Percentiles rank a stretch among this genome's conserved stretches.
phyloP scores from a whole-genome alignment of 2,797 vertebrate species.

The Novumbra hubbsi region DNA sequence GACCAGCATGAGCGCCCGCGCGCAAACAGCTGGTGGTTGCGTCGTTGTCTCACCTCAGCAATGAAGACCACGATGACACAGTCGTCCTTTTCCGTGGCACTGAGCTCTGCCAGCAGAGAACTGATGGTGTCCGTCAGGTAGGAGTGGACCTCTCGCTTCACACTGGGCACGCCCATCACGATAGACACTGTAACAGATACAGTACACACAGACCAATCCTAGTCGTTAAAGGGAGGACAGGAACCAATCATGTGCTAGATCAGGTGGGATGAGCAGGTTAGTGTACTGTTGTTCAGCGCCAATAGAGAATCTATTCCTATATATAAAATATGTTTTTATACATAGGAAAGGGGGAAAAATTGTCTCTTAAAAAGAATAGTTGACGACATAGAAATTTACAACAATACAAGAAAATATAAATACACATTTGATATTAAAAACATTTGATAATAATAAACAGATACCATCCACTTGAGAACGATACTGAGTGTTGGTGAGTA shows the following conservation, averaged over 20 bases:
- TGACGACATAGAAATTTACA: not conserved
- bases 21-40: not conserved
- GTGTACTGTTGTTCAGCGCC: not conserved
- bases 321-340: not conserved
- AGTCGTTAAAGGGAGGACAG: not conserved
- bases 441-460: too few relatives aligned
- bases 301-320: too few relatives aligned
- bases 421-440: too few relatives aligned
- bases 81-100: conserved; percentile 89
- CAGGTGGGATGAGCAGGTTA: not conserved
- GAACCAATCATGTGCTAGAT: not conserved
- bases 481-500: not conserved
- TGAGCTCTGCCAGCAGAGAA: conserved; percentile 94
- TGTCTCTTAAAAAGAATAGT: not conserved
- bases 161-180: conserved; percentile 96
- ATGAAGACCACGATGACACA: conserved; percentile 96
- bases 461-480: not conserved
- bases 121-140: conserved; percentile 94
- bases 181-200: conserved; percentile 84
- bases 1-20: conserved; percentile 17
- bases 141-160: conserved; percentile 93
- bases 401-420: too few relatives aligned
- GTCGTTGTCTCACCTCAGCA: conserved; percentile 81
- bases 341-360: not conserved
- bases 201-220: conserved; percentile 21